A percentile compares a stretch with the other conserved stretches of the same genome.
Conservation (phyloP, 2,797 vertebrate species). For the Florisuga fusca region DNA sequence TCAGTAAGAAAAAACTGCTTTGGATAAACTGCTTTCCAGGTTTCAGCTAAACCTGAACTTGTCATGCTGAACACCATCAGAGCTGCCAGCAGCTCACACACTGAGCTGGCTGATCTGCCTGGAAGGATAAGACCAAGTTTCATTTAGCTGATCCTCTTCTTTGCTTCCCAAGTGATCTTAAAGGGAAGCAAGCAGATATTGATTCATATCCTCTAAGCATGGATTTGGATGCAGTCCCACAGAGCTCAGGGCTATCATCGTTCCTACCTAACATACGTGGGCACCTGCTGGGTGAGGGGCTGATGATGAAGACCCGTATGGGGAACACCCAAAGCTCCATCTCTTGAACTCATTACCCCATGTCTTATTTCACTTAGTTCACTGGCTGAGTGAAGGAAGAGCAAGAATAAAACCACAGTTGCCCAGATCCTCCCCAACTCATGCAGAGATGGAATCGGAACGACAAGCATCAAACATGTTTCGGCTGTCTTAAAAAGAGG, state of each 20-base stretch:
- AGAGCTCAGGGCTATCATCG: rapidly evolving
- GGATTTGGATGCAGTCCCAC: rapidly evolving
- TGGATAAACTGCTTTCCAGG: neutral
- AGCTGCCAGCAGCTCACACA: neutral
- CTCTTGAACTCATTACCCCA: neutral
- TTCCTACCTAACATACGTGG: neutral
- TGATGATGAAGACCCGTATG: neutral
- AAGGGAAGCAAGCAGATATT: neutral
- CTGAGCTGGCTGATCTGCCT: neutral
- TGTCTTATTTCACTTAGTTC: neutral
- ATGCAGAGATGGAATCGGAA: neutral
- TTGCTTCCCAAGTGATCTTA: neutral
- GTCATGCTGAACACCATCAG: neutral
- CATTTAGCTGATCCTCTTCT: neutral
- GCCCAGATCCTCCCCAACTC: neutral
- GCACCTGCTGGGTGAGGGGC: neutral
- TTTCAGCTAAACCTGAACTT: neutral
- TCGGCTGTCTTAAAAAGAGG: neutral
- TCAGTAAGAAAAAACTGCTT: neutral
- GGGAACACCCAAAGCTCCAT: neutral
- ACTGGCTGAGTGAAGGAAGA: neutral
- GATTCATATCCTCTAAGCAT: neutral
- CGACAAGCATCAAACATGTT: neutral
- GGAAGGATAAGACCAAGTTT: neutral
- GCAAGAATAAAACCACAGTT: neutral